Conservation (phyloP, 1,140 invertebrate genomes). For the Drosophila asahinai region DNA sequence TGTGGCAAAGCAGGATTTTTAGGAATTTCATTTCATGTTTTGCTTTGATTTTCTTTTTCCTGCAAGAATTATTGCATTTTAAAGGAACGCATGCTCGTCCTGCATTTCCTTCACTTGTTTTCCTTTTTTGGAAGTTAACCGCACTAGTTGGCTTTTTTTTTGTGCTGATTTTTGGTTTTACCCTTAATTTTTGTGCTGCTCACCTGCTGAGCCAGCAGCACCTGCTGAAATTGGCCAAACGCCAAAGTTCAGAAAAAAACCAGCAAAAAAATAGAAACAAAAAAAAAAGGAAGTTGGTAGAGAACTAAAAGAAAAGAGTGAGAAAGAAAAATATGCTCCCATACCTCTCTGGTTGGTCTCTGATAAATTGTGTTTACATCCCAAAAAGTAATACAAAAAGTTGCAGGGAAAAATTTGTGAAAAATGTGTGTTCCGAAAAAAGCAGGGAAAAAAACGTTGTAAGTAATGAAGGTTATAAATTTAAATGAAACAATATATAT, state of each 20-base stretch:
- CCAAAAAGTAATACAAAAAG: neutral
- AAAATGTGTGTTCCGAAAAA: neutral
- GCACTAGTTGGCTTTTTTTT: neutral
- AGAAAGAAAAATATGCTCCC: neutral
- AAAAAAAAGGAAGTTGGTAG: neutral
- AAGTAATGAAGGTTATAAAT: slow-evolving; percentile 10
- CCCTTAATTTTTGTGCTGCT: neutral
- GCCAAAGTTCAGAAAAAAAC: too few species aligned
- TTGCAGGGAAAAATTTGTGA: neutral
- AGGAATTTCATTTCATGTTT: neutral
- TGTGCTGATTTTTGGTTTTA: neutral
- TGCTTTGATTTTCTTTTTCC: too few species aligned
- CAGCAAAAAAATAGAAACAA: neutral
- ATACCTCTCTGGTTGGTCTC: neutral
- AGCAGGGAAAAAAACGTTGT: neutral
- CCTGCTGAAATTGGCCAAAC: neutral
- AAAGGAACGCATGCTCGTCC: neutral
- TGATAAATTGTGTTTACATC: slow-evolving; percentile 15
- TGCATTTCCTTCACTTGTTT: neutral
- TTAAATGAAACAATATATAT: slow-evolving; percentile 1
- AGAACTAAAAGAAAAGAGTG: neutral
- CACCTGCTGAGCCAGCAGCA: slow-evolving; percentile 18
- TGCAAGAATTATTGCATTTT: neutral
- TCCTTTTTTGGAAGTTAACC: neutral
- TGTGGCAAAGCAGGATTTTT: too few species aligned